Conservation (phyloP, 2,113 vertebrate genomes). For the Noctilio leporinus region DNA sequence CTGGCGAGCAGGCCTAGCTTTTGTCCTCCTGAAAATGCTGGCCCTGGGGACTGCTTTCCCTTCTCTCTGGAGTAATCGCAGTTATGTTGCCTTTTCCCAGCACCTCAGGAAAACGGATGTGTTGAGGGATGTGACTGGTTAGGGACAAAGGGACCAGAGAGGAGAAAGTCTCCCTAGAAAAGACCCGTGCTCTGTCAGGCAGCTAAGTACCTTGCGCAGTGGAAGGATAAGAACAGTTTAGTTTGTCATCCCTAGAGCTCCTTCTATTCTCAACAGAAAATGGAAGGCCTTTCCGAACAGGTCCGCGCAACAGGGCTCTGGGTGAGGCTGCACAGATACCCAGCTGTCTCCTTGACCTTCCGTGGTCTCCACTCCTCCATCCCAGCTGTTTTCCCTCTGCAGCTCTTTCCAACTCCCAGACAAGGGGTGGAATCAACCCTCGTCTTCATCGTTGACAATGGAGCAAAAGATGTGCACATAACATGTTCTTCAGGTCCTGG, state of each 20-base stretch:
- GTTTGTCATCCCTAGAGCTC: background rate
- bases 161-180: background rate
- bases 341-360: background rate
- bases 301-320: background rate
- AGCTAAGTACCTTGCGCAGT: background rate
- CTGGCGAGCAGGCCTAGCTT: background rate
- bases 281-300: background rate
- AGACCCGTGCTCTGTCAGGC: background rate
- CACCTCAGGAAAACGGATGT: background rate
- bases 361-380: background rate
- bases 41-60: background rate
- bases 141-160: background rate
- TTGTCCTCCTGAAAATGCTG: background rate
- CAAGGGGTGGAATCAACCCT: background rate
- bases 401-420: background rate
- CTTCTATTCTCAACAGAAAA: conserved; percentile 8
- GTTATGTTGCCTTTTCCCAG: background rate
- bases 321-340: background rate
- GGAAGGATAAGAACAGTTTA: background rate
- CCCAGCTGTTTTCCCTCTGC: background rate
- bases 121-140: background rate
- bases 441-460: background rate
- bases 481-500: background rate
- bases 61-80: background rate
- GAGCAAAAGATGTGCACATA: background rate